Conservation (phyloP, 2,113 vertebrate species). For the Corvus cornix region DNA sequence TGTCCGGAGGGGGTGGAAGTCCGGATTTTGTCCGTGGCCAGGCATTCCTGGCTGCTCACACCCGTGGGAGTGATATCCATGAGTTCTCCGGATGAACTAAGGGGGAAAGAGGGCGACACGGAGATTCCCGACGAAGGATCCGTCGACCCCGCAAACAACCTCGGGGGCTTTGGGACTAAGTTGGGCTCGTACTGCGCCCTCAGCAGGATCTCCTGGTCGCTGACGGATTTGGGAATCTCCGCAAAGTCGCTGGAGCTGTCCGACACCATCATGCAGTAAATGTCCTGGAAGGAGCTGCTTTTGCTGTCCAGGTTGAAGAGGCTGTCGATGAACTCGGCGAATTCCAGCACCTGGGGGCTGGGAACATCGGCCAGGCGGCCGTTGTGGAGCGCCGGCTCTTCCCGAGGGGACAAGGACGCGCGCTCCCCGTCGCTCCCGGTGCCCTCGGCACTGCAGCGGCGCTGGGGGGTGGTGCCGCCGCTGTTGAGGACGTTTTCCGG, state of each 20-base stretch:
- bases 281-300: conserved; percentile 91
- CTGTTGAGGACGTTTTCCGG: conserved; percentile 70
- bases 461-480: conserved; percentile 71
- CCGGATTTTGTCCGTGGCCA: conserved; percentile 85
- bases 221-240: conserved; percentile 78
- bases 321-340: conserved; percentile 96
- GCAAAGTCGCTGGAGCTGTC: conserved; percentile 80
- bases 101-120: conserved; percentile 93
- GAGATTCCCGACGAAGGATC: conserved; percentile 98
- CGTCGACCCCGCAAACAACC: conserved; percentile 91
- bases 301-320: conserved; percentile 95
- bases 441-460: conserved; percentile 64
- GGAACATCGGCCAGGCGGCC: conserved; percentile 84
- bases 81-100: conserved; percentile 95
- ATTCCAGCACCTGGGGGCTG: conserved; percentile 96
- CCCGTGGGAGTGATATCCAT: conserved; percentile 92
- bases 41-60: conserved; percentile 82
- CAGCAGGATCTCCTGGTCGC: conserved; percentile 88
- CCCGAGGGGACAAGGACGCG: conserved; percentile 47
- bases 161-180: conserved; percentile 93
- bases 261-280: conserved; percentile 86
- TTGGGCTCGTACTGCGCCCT: conserved; percentile 95
- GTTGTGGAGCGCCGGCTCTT: conserved; percentile 80
- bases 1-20: conserved; percentile 84
- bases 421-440: conserved; percentile 46